These are phyloP conservation scores for Brachionus calyciflorus DNA, from an alignment of 1,140 invertebrate genomes.

Conservation along the genomic window DNA sequence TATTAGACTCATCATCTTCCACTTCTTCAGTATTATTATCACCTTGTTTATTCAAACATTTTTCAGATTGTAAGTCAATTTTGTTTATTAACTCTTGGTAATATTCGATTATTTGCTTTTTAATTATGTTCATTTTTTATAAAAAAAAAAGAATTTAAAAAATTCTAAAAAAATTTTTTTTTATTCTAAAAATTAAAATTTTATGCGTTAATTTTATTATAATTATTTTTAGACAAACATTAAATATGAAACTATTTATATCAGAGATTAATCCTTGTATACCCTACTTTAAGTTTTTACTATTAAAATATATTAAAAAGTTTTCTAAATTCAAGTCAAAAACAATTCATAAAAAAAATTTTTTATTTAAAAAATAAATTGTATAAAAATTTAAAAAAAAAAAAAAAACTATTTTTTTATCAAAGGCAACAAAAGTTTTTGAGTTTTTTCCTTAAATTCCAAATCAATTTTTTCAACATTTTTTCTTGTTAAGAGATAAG, in stretches of 20 bases:
- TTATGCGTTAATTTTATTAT: too few relatives aligned
- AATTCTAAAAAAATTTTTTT: too few relatives aligned
- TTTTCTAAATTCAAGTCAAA: too few relatives aligned
- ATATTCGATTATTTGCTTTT: neutral
- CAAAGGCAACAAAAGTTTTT: slow-evolving; percentile 23
- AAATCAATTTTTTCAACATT: slow-evolving; percentile 38
- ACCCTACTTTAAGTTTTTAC: too few relatives aligned
- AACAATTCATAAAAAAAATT: neutral
- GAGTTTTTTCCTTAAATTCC: slow-evolving; percentile 32
- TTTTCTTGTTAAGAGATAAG: slow-evolving; percentile 2
- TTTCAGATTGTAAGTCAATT: neutral
- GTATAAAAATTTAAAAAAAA: neutral
- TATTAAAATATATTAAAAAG: too few relatives aligned
- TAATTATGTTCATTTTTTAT: neutral
- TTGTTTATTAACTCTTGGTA: neutral
- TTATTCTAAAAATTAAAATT: too few relatives aligned
- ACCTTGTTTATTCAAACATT: neutral
- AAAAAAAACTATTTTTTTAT: neutral
- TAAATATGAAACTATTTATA: too few relatives aligned
- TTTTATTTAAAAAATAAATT: neutral
- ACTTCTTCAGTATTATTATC: neutral
- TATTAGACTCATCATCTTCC: neutral
- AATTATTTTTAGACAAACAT: too few relatives aligned
- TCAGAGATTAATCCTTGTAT: too few relatives aligned
- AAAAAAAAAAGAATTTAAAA: too few relatives aligned